phyloP scores from a whole-genome alignment of 2,113 vertebrate genomes.

The Antennarius striatus region DNA sequence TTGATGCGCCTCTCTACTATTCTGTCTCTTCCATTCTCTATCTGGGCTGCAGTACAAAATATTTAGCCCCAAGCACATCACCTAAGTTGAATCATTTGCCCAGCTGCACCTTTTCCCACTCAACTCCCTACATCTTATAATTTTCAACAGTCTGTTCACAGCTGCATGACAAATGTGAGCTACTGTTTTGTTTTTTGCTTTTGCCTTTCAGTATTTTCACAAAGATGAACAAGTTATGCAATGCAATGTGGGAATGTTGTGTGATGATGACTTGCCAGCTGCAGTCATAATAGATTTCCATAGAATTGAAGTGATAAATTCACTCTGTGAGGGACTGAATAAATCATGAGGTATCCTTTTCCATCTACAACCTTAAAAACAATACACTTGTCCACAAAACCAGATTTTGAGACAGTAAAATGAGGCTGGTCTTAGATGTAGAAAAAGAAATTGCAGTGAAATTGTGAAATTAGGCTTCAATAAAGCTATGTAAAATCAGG shows the following conservation, averaged over 20 bases:
- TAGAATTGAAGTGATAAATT: conserved; percentile 62
- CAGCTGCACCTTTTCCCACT: conserved; percentile 39
- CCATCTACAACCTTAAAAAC: conserved; percentile 37
- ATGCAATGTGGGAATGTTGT: conserved; percentile 38
- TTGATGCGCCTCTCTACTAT: conserved; percentile 13
- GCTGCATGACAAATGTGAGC: conserved; percentile 6
- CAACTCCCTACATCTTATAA: conserved; percentile 19
- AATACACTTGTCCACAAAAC: conserved; percentile 64
- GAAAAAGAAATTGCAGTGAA: too few species aligned
- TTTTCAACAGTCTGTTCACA: conserved; percentile 21
- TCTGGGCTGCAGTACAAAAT: conserved; percentile 48
- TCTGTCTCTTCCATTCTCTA: conserved; percentile 15
- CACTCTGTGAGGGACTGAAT: conserved; percentile 55
- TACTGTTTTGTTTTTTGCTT: conserved; percentile 19
- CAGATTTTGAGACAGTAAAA: conserved; percentile 35
- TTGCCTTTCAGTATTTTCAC: conserved; percentile 4
- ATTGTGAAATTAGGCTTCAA: too few species aligned
- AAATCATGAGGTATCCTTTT: conserved; percentile 60
- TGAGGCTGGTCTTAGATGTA: too few species aligned
- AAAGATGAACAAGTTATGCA: conserved; percentile 31
- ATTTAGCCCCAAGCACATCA: conserved; percentile 50
- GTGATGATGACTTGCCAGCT: conserved; percentile 37
- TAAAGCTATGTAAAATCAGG: too few species aligned
- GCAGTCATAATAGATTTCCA: conserved; percentile 41
- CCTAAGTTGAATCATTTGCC: conserved; percentile 40